These are phyloP conservation scores for Ferdinandea cuprea DNA, from an alignment of 2,888 invertebrate genomes.

Conservation along the genomic window DNA sequence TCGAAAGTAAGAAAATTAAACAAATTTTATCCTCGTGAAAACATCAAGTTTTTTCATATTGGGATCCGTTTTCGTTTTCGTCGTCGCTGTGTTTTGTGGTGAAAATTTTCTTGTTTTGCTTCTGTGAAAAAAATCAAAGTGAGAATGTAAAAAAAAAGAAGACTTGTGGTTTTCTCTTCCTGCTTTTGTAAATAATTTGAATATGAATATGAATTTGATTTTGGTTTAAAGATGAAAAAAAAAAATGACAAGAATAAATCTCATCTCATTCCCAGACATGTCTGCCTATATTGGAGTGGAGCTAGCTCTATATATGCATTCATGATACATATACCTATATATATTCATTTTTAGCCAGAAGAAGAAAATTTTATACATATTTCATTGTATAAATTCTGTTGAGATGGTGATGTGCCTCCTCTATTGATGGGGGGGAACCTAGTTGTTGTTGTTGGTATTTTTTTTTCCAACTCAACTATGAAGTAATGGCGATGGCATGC, in stretches of 20 bases:
- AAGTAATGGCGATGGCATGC: slow-evolving; percentile 71
- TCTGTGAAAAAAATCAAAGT: slow-evolving; percentile 35
- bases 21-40: slow-evolving; percentile 30
- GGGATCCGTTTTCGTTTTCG: not conserved
- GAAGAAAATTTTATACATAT: slow-evolving; percentile 41
- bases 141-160: slow-evolving; percentile 10
- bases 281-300: slow-evolving; percentile 2
- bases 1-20: slow-evolving; percentile 59
- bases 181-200: slow-evolving; percentile 39
- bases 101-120: slow-evolving; percentile 61
- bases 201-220: too few relatives aligned
- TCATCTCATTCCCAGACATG: slow-evolving; percentile 31
- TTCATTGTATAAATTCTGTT: slow-evolving; percentile 40
- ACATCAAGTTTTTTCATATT: slow-evolving; percentile 17
- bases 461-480: slow-evolving; percentile 51
- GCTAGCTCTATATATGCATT: slow-evolving; percentile 1
- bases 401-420: slow-evolving; percentile 35
- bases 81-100: slow-evolving; percentile 26
- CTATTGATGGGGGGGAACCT: slow-evolving; percentile 25
- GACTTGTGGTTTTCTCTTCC: slow-evolving; percentile 37
- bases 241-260: slow-evolving; percentile 1
- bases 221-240: not conserved
- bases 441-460: not conserved
- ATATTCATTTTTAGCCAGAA: slow-evolving; percentile 23
- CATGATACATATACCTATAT: not conserved